phyloP scores from a whole-genome alignment of 2,113 vertebrate species.

The Bucco capensis region DNA sequence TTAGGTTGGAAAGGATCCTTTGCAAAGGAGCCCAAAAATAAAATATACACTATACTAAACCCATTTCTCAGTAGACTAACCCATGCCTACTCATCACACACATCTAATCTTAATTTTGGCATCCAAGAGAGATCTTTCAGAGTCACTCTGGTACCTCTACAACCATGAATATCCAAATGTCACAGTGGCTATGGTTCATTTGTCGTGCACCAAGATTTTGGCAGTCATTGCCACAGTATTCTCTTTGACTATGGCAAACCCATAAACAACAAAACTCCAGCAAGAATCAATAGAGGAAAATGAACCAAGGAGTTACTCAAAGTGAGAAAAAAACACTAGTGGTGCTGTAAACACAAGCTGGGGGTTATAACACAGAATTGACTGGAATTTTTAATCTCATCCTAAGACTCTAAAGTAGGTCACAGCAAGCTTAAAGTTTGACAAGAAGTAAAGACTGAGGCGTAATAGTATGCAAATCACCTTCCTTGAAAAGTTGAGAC shows the following conservation, averaged over 20 bases:
- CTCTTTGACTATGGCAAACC: neutral
- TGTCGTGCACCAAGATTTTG: neutral
- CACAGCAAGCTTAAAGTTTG: conserved; percentile 66
- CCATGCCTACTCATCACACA: neutral
- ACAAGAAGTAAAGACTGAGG: conserved; percentile 49
- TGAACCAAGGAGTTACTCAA: neutral
- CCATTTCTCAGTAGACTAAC: neutral
- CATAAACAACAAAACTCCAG: neutral
- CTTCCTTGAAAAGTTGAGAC: conserved; percentile 11
- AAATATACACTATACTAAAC: neutral
- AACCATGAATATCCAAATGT: neutral
- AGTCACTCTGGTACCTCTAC: neutral
- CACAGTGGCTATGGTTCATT: neutral
- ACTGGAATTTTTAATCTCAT: conserved; percentile 55
- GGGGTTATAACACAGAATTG: neutral
- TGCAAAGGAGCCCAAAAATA: neutral
- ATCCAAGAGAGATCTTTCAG: neutral
- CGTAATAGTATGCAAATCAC: conserved; percentile 54
- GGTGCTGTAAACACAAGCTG: neutral
- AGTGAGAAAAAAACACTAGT: conserved; percentile 32
- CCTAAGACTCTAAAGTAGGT: conserved; percentile 70
- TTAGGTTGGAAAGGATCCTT: neutral
- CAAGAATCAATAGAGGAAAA: neutral
- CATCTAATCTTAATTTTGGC: neutral
- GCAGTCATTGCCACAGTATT: neutral